These are phyloP conservation scores for Siniperca knerii DNA, from an alignment of 2,113 vertebrate species.

Conservation along the genomic window DNA sequence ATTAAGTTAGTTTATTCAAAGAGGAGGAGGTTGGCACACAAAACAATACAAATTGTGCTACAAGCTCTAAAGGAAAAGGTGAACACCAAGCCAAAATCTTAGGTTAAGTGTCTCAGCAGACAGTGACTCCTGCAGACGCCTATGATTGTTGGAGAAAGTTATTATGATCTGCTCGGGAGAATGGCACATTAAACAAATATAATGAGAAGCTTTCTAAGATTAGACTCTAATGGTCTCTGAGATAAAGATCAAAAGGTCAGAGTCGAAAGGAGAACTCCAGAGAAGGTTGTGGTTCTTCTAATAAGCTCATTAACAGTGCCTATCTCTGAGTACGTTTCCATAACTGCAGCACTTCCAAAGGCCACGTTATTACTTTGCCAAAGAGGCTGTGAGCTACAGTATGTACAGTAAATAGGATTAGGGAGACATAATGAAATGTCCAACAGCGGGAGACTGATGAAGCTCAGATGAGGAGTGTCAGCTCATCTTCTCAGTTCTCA, in stretches of 20 bases:
- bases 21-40: background rate
- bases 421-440: background rate
- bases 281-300: constrained; percentile 28
- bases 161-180: background rate
- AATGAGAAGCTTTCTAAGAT: constrained; percentile 27
- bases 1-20: background rate
- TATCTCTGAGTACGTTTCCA: constrained; percentile 8
- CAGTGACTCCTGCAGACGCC: background rate
- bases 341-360: background rate
- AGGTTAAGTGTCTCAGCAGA: background rate
- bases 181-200: constrained; percentile 26
- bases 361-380: background rate
- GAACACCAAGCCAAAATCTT: background rate
- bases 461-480: background rate
- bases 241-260: constrained; percentile 35
- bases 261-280: constrained; percentile 1
- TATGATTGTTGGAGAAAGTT: constrained; percentile 18
- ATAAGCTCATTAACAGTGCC: constrained; percentile 15
- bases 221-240: constrained; percentile 18
- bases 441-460: background rate
- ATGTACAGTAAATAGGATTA: constrained; percentile 8
- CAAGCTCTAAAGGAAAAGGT: background rate
- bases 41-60: background rate
- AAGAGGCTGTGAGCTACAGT: background rate
- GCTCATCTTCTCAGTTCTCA: background rate